These are phyloP conservation scores for Novumbra hubbsi DNA, from an alignment of 2,797 vertebrate species.

Conservation along the genomic window DNA sequence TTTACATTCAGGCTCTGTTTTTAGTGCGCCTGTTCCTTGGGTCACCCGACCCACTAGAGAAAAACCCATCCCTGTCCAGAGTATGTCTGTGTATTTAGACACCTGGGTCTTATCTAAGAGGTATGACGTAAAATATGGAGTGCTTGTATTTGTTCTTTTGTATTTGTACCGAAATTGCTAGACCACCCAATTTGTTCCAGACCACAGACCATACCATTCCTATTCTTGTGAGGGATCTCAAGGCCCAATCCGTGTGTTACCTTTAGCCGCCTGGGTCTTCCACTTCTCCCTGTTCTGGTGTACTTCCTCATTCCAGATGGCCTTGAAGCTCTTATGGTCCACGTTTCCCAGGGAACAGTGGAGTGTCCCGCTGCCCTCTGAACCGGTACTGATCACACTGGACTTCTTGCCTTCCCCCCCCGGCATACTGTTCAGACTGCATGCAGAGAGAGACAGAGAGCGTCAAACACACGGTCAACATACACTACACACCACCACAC, in stretches of 20 bases:
- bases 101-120: neutral
- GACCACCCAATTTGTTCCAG: neutral
- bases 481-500: neutral
- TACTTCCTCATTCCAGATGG: constrained; percentile 87
- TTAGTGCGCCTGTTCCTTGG: constrained; percentile 85
- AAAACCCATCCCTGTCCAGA: neutral
- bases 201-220: neutral
- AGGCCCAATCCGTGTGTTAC: constrained; percentile 57
- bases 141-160: too few species aligned
- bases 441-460: constrained; percentile 13
- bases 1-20: constrained; percentile 86
- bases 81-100: neutral
- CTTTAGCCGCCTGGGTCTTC: constrained; percentile 86
- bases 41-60: constrained; percentile 44
- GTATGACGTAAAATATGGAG: too few species aligned
- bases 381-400: constrained; percentile 80
- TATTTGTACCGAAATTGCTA: too few species aligned
- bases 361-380: constrained; percentile 79
- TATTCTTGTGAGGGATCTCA: neutral
- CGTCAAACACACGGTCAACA: neutral
- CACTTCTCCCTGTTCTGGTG: constrained; percentile 87
- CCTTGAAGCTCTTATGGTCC: constrained; percentile 86
- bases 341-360: constrained; percentile 81
- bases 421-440: constrained; percentile 82
- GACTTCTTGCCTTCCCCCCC: constrained; percentile 79